Conservation (phyloP, 2,797 vertebrate genomes). For the Tragopan temminckii region DNA sequence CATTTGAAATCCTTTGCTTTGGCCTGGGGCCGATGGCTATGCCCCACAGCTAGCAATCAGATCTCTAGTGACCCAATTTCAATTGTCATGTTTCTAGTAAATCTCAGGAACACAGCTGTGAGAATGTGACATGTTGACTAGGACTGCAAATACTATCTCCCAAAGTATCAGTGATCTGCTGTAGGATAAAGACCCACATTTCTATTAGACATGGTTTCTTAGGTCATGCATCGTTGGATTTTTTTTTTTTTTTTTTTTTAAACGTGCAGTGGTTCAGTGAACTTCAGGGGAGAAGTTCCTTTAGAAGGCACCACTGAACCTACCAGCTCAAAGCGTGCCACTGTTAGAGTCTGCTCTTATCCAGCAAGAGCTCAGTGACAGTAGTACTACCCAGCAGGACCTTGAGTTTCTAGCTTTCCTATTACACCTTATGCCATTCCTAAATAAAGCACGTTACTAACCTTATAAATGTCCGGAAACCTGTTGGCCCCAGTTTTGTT, state of each 20-base stretch:
- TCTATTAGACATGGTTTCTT: rapidly evolving
- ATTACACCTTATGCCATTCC: background rate
- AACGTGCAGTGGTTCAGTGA: rapidly evolving
- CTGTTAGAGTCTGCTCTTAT: rapidly evolving
- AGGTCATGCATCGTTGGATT: background rate
- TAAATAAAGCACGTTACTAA: conserved; percentile 48
- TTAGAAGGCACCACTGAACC: background rate
- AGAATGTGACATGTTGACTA: background rate
- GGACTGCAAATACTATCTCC: background rate
- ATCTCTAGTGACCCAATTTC: conserved; percentile 1
- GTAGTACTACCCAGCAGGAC: rapidly evolving
- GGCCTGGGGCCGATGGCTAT: background rate
- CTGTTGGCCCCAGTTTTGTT: conserved; percentile 92
- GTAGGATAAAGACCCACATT: background rate
- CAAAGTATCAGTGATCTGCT: background rate
- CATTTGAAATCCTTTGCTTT: background rate
- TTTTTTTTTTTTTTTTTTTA: background rate
- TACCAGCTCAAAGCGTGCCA: rapidly evolving
- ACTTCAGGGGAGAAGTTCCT: background rate
- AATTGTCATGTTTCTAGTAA: background rate
- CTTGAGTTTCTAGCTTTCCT: rapidly evolving
- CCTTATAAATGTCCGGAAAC: conserved; percentile 96
- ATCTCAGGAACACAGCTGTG: background rate
- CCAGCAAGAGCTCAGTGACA: background rate
- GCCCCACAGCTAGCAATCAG: background rate